Evolutionary conservation across 2,797 vertebrate species (phyloP).

Genomic region (Loriculus beryllinus): DNA sequence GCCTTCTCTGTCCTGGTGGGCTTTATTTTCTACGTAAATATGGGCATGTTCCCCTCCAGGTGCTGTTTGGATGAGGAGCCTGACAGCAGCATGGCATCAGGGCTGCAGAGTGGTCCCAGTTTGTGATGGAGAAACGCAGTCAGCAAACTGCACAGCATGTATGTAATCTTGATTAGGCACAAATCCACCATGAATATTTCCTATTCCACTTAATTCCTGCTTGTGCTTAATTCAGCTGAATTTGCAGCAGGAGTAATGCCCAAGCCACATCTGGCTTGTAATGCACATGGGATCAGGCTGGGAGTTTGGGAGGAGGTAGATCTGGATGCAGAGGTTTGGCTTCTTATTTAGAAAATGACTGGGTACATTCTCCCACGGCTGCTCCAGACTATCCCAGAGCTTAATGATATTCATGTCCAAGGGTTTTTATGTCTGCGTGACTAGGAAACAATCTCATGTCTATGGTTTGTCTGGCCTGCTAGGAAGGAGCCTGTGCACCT

Average conservation of each 20-base stretch:
- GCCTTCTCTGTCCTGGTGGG: not conserved
- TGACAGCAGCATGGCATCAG: not conserved
- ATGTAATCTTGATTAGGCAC: not conserved
- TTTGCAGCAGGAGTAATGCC: slow-evolving; percentile 12
- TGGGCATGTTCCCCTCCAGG: not conserved
- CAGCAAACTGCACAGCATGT: not conserved
- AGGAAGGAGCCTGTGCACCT: not conserved
- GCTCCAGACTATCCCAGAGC: slow-evolving; percentile 45
- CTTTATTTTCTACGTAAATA: not conserved
- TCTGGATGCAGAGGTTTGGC: slow-evolving; percentile 41
- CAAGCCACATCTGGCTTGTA: slow-evolving; percentile 2
- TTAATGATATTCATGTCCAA: not conserved
- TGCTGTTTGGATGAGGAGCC: not conserved
- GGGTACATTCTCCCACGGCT: slow-evolving; percentile 29
- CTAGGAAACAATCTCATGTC: not conserved
- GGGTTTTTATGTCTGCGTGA: not conserved
- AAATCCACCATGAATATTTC: not conserved
- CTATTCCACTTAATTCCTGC: not conserved
- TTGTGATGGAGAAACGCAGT: not conserved
- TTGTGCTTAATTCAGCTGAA: slow-evolving; percentile 24
- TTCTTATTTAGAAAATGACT: slow-evolving; percentile 38
- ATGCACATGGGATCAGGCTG: not conserved
- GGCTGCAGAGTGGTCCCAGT: not conserved
- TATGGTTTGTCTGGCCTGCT: not conserved
- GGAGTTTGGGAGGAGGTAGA: slow-evolving; percentile 23